phyloP scores from a whole-genome alignment of 2,797 vertebrate species.

The Protonibea diacanthus region DNA sequence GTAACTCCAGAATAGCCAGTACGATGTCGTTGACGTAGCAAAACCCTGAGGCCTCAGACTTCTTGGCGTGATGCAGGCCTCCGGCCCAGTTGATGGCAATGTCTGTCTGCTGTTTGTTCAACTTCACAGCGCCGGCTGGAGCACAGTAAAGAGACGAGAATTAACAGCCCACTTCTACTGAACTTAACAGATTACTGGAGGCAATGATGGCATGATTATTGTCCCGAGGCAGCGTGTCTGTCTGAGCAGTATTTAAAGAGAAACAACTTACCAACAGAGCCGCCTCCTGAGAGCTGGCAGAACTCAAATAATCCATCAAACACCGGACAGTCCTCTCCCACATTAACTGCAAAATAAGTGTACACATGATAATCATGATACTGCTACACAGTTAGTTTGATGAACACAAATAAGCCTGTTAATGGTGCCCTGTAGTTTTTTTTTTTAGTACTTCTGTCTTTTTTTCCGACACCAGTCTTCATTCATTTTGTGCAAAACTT shows the following conservation, averaged over 20 bases:
- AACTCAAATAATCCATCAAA: slow-evolving; percentile 99
- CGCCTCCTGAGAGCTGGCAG: slow-evolving; percentile 96
- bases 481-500: no score
- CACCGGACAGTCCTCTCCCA: slow-evolving; percentile 98
- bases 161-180: slow-evolving; percentile 11
- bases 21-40: slow-evolving; percentile 99
- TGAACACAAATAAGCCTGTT: background rate
- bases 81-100: slow-evolving; percentile 99
- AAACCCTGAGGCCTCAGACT: slow-evolving; percentile 98
- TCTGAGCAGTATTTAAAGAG: background rate
- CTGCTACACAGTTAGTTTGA: background rate
- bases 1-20: slow-evolving; percentile 95
- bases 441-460: no score
- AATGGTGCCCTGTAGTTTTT: no score
- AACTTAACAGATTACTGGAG: slow-evolving; percentile 12
- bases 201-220: background rate
- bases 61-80: slow-evolving; percentile 97
- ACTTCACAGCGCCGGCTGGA: slow-evolving; percentile 95
- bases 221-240: background rate
- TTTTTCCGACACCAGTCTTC: no score
- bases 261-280: slow-evolving; percentile 92
- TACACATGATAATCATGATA: background rate
- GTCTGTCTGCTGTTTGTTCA: slow-evolving; percentile 99
- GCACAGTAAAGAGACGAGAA: slow-evolving; percentile 17
- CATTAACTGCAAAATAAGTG: slow-evolving; percentile 89